phyloP scores from a whole-genome alignment of 1,140 invertebrate genomes.

The Scaptomyza graminum region DNA sequence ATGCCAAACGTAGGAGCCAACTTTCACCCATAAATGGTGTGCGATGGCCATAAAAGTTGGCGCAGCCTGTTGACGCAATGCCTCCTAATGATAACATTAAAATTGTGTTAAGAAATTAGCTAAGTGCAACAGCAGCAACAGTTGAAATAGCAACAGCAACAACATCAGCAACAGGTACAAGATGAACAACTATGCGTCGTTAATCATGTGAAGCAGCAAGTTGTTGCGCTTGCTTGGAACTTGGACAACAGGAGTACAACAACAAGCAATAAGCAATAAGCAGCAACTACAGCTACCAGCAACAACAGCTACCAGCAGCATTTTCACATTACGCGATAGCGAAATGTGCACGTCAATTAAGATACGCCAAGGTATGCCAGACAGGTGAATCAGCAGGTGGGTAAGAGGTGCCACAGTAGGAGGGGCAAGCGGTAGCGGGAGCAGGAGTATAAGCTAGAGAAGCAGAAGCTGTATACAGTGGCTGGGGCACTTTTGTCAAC shows the following conservation, averaged over 20 bases:
- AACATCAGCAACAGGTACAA: slow-evolving; percentile 24
- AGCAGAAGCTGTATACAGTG: slow-evolving; percentile 30
- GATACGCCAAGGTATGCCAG: slow-evolving; percentile 76
- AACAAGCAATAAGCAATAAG: neutral
- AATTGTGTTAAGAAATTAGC: slow-evolving; percentile 83
- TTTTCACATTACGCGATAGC: slow-evolving; percentile 82
- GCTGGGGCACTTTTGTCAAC: slow-evolving; percentile 75
- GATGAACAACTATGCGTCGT: slow-evolving; percentile 53
- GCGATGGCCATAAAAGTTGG: slow-evolving; percentile 55
- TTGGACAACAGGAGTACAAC: slow-evolving; percentile 17
- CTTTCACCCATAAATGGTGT: slow-evolving; percentile 77
- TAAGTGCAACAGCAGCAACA: slow-evolving; percentile 20
- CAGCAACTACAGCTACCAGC: slow-evolving; percentile 13
- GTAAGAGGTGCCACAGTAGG: neutral
- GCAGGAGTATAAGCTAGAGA: neutral
- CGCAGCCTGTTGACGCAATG: slow-evolving; percentile 58
- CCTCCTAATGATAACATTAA: slow-evolving; percentile 81
- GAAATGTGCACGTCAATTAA: slow-evolving; percentile 82
- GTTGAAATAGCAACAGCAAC: neutral
- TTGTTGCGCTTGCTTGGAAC: slow-evolving; percentile 12
- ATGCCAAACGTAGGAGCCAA: slow-evolving; percentile 37
- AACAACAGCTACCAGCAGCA: slow-evolving; percentile 50
- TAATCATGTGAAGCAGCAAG: slow-evolving; percentile 66
- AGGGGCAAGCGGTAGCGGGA: neutral
- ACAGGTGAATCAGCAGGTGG: slow-evolving; percentile 67